Percentiles rank a stretch among this genome's conserved stretches.
Evolutionary conservation across 1,140 invertebrate species (phyloP).

Genomic region (Caerostris darwini): DNA sequence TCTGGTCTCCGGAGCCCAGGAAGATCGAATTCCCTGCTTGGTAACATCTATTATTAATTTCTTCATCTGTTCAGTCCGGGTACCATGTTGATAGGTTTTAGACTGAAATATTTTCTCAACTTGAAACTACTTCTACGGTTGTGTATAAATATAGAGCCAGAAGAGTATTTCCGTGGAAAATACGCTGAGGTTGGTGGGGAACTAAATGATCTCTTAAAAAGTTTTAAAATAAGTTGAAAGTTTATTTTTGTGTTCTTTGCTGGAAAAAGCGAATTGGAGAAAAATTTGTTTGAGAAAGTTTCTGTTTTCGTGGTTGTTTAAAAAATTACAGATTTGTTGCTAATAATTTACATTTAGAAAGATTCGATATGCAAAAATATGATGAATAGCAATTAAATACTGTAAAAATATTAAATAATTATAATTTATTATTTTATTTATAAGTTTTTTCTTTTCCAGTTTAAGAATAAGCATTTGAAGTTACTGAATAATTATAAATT

Average conservation of each 20-base stretch:
- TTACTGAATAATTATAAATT: too few species aligned
- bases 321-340: neutral
- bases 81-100: constrained; percentile 64
- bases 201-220: constrained; percentile 6
- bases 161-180: neutral
- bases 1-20: constrained; percentile 7
- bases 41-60: constrained; percentile 76
- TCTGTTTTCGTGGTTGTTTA: neutral
- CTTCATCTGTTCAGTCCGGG: constrained; percentile 74
- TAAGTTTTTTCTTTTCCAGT: too few species aligned
- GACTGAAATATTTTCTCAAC: constrained; percentile 47
- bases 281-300: neutral
- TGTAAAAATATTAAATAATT: too few species aligned
- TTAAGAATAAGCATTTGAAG: too few species aligned
- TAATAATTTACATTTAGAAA: too few species aligned
- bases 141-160: constrained; percentile 27
- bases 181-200: neutral
- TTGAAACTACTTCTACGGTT: neutral
- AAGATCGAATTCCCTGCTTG: constrained; percentile 71
- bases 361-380: too few species aligned
- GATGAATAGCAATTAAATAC: too few species aligned
- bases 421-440: too few species aligned
- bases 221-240: neutral
- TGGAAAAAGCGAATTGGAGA: neutral
- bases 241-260: neutral